Conservation (phyloP, 2,113 vertebrate species). For the Barbus barbus region DNA sequence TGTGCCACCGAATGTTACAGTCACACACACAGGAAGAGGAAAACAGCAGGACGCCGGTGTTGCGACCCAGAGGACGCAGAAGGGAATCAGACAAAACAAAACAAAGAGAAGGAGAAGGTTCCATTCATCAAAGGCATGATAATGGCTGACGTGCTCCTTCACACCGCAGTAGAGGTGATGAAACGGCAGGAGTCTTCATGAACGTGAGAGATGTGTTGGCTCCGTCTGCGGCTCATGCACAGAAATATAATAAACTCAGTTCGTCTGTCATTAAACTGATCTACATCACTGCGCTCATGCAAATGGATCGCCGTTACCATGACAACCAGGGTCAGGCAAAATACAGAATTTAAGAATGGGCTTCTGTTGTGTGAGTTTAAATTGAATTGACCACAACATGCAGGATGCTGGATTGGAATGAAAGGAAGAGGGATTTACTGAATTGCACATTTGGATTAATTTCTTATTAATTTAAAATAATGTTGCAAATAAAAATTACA, state of each 20-base stretch:
- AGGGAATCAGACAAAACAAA: conserved; percentile 36
- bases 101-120: conserved; percentile 26
- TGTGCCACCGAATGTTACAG: conserved; percentile 36
- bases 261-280: conserved; percentile 32
- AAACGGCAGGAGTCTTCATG: conserved; percentile 37
- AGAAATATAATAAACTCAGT: neutral
- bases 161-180: conserved; percentile 59
- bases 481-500: too few species aligned
- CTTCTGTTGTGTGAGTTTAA: neutral
- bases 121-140: conserved; percentile 64
- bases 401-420: neutral
- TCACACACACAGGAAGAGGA: conserved; percentile 32
- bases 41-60: conserved; percentile 7
- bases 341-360: neutral
- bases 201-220: neutral
- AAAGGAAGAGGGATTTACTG: too few species aligned
- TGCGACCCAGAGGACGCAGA: conserved; percentile 14
- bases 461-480: too few species aligned
- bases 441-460: too few species aligned
- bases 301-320: conserved; percentile 1
- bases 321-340: conserved; percentile 26
- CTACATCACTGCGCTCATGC: neutral
- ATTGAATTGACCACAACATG: neutral
- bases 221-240: neutral
- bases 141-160: conserved; percentile 58